Percentiles rank a stretch among this genome's conserved stretches.
phyloP scores from a whole-genome alignment of 1,140 invertebrate species.

The Dryas iulia region DNA sequence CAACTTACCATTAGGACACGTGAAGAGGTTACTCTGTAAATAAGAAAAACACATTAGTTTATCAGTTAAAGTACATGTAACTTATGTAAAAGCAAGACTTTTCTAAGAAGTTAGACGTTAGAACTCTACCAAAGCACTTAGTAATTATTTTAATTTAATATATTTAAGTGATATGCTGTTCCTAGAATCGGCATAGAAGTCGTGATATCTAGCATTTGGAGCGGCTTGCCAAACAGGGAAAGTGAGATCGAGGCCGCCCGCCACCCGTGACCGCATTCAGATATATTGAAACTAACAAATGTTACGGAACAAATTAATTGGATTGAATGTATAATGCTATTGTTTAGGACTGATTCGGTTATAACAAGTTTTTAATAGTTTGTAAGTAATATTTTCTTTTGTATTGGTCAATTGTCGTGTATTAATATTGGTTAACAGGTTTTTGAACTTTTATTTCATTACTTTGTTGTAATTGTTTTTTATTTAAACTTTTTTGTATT shows the following conservation, averaged over 20 bases:
- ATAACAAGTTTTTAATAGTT: background rate
- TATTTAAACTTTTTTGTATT: too few relatives aligned
- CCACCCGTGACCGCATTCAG: conserved; percentile 44
- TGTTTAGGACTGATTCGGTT: conserved; percentile 11
- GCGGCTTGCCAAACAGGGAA: conserved; percentile 56
- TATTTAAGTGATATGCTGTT: conserved; percentile 13
- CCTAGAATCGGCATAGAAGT: conserved; percentile 35
- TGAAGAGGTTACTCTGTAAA: conserved; percentile 84
- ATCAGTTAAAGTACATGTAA: background rate
- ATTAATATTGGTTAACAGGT: conserved; percentile 2
- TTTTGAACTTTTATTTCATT: too few relatives aligned
- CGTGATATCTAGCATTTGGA: conserved; percentile 32
- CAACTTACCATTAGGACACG: conserved; percentile 85
- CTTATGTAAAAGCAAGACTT: background rate
- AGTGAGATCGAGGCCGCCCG: conserved; percentile 53
- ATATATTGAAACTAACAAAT: conserved; percentile 33
- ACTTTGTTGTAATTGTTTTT: too few relatives aligned
- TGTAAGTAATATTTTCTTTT: background rate
- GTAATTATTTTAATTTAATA: background rate
- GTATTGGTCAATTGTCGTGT: background rate
- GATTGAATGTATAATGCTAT: conserved; percentile 24
- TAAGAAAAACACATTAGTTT: conserved; percentile 36
- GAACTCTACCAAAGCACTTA: background rate
- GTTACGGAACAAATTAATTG: conserved; percentile 30
- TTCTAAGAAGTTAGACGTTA: background rate